These are phyloP conservation scores for Drosophila paramelanica DNA, from an alignment of 2,888 invertebrate species.

Conservation along the genomic window DNA sequence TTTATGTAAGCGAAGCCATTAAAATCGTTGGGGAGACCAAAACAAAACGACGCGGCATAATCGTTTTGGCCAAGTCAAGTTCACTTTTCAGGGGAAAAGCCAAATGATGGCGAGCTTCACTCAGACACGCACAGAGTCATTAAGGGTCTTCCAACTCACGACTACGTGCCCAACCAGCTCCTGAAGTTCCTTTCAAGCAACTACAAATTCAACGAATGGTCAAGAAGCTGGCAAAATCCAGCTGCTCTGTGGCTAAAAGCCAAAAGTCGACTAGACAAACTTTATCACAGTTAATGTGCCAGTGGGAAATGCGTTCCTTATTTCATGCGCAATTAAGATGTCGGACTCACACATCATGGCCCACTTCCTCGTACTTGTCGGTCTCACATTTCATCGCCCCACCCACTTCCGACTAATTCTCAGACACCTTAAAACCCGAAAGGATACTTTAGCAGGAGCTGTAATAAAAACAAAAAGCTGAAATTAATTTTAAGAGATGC, in stretches of 20 bases:
- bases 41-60: constrained; percentile 36
- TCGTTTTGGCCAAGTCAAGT: constrained; percentile 33
- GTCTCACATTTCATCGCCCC: no score
- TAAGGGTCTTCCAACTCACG: constrained; percentile 25
- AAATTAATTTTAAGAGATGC: no score
- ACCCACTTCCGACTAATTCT: no score
- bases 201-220: neutral
- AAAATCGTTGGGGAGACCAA: constrained; percentile 39
- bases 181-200: neutral
- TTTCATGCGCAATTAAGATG: neutral
- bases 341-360: no score
- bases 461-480: no score
- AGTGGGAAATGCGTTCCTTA: constrained; percentile 12
- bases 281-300: constrained; percentile 10
- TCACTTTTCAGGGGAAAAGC: neutral
- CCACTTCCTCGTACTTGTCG: no score
- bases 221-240: constrained; percentile 2
- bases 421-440: neutral
- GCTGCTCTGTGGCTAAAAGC: constrained; percentile 1
- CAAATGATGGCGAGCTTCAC: constrained; percentile 3
- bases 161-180: constrained; percentile 33
- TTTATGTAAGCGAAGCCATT: constrained; percentile 69
- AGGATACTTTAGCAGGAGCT: neutral
- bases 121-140: constrained; percentile 31
- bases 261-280: constrained; percentile 23